Percentiles rank a stretch among this genome's conserved stretches.
Evolutionary conservation across 2,113 vertebrate genomes (phyloP).

Genomic region (Pluvianellus socialis): DNA sequence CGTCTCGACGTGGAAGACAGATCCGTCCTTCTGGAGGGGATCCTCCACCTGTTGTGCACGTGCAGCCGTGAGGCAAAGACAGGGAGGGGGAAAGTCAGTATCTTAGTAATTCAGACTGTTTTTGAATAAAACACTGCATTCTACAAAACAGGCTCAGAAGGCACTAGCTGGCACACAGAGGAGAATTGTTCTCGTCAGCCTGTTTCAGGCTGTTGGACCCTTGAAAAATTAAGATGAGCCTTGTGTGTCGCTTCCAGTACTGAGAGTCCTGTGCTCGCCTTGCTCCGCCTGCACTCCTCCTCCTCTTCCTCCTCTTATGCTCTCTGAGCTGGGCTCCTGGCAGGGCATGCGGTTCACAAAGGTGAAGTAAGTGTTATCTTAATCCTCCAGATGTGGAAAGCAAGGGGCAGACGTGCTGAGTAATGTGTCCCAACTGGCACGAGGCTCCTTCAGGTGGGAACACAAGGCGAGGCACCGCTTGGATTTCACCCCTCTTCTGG

Average conservation of each 20-base stretch:
- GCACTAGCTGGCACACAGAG: background rate
- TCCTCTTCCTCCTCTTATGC: background rate
- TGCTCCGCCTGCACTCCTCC: background rate
- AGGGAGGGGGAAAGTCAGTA: background rate
- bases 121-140: background rate
- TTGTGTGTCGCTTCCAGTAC: background rate
- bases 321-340: background rate
- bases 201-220: background rate
- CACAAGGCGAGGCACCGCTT: background rate
- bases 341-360: background rate
- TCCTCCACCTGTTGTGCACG: background rate
- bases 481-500: background rate
- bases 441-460: background rate
- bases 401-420: background rate
- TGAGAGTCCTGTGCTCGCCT: background rate
- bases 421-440: background rate
- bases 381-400: background rate
- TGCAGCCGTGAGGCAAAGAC: background rate
- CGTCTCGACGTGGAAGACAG: fast-evolving
- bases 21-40: background rate
- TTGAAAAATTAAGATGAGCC: background rate
- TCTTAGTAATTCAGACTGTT: background rate
- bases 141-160: background rate
- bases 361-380: background rate
- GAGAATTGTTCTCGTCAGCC: background rate